phyloP scores from a whole-genome alignment of 2,797 vertebrate genomes.

The Enteromius paludinosus region DNA sequence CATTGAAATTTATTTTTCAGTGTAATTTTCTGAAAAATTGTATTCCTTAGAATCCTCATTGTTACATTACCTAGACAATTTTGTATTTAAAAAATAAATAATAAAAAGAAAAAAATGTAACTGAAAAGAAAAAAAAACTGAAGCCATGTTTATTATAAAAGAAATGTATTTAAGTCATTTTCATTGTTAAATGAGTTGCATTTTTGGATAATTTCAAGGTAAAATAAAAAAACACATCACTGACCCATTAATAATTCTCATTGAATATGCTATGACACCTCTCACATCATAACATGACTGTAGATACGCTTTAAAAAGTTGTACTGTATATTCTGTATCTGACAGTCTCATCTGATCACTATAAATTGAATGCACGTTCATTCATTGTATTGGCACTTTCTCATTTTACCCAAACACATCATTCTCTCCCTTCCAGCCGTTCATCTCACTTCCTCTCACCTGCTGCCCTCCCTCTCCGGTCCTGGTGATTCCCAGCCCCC shows the following conservation, averaged over 20 bases:
- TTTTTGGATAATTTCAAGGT: background rate
- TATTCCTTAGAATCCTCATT: background rate
- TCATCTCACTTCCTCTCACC: constrained; percentile 43
- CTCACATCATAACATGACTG: background rate
- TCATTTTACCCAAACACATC: constrained; percentile 4
- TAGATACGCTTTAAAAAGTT: background rate
- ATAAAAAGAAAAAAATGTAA: no score
- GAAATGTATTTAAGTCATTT: background rate
- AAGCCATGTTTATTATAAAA: background rate
- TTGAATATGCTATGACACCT: background rate
- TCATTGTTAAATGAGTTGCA: background rate
- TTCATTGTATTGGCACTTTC: background rate
- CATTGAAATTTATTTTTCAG: background rate
- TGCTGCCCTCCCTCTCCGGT: constrained; percentile 25
- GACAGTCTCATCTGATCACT: background rate
- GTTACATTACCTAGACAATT: background rate
- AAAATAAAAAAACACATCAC: background rate
- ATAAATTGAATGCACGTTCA: background rate
- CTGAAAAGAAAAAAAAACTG: no score
- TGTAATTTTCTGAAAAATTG: background rate
- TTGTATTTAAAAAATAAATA: no score
- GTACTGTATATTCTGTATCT: background rate
- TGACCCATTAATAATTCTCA: background rate
- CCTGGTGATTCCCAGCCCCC: constrained; percentile 25
- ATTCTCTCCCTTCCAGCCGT: constrained; percentile 38